Evolutionary conservation across 2,797 vertebrate genomes (phyloP), one percentile per base, ranked within the genome.

Genomic region (Myripristis jacobus): DNA sequence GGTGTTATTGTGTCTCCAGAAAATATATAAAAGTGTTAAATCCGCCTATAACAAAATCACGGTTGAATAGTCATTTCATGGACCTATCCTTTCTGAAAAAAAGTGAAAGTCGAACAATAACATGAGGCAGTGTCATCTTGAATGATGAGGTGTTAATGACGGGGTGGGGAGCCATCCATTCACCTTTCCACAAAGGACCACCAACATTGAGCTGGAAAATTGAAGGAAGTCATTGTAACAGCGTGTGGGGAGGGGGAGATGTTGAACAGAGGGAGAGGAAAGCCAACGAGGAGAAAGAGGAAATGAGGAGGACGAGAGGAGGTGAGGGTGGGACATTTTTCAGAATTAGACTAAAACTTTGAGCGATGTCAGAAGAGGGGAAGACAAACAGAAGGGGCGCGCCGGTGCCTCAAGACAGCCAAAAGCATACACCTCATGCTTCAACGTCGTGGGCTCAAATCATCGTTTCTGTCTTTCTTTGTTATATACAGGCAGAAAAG

Each of bases 81-180:
- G 52, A 59, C 54, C 62, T 41, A 75, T 72, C 60, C 58, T 79
- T 75, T 73, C 75, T 51, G n/a, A 62, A 51, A 62, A 66, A 74
- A 66, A 67, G 62, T 61, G 79, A 85, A 80, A 88, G 82, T 86
- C 89, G 19, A 13, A 59, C 4, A 81, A 88, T 87, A 89, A 85
- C 41, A 43, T 77, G 48, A 79, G 86, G 87, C 53, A 73, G 77
- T 86, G 85, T 91, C 87, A 90, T 88, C 89, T 83, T 63, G 79
- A 79, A 88, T 84, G 88, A 92, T 93, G 89, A 85, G 89, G 66
- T 91, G 93, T 92, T 91, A 93, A 93, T 92, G n/a, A n/a, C 29
- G 1, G 5, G 88, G 92, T 48, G 53, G 79, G 83, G 80, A 87
- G 84, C 73, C 72, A 75, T 81, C 80, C 83, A 88, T 85, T 84